phyloP scores from a whole-genome alignment of 23 tunicate species.

The Ascidia mentula region DNA sequence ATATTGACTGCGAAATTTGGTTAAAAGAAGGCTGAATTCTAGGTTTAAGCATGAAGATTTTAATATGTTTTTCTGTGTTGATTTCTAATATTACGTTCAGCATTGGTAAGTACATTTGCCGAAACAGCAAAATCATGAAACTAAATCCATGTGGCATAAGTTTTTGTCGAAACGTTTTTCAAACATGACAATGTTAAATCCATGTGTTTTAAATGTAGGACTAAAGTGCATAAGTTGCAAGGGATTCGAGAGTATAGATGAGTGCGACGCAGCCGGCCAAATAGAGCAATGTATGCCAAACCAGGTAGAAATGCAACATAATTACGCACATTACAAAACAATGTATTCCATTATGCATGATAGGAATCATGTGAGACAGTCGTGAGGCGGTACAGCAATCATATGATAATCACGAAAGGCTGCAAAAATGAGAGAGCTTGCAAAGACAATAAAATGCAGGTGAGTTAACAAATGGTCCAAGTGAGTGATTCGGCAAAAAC shows the following conservation, averaged over 20 bases:
- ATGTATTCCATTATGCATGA: background rate
- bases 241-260: background rate
- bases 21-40: no score
- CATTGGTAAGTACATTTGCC: no score
- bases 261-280: background rate
- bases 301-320: background rate
- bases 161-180: no score
- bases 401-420: slow-evolving; percentile 10
- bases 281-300: background rate
- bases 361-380: background rate
- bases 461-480: background rate
- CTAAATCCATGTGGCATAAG: no score
- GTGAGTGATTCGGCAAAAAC: background rate
- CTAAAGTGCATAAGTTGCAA: background rate
- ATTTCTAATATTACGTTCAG: no score
- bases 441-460: slow-evolving; percentile 37
- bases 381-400: background rate
- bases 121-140: no score
- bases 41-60: no score
- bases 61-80: no score
- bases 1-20: no score
- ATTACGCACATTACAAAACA: background rate
- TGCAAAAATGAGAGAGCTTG: slow-evolving; percentile 49
- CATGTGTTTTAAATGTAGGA: no score
- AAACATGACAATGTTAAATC: no score